Evolutionary conservation across 1,140 invertebrate species (phyloP).

Genomic region (Yoshiicerus persimilis): DNA sequence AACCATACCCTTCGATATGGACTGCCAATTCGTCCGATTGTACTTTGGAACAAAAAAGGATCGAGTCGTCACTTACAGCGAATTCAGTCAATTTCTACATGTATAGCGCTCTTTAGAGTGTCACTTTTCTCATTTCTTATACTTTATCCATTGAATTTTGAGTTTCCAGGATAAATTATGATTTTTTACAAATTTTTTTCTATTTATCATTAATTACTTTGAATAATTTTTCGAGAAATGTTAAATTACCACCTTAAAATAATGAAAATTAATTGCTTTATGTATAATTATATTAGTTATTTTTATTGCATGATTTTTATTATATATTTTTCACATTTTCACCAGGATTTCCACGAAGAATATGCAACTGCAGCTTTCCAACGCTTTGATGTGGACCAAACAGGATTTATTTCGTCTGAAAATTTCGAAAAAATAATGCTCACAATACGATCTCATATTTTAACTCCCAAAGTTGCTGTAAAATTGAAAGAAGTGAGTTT

Average conservation of each 20-base stretch:
- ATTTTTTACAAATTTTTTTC: too few relatives aligned
- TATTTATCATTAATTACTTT: too few relatives aligned
- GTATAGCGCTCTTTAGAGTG: constrained; percentile 49
- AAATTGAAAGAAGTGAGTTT: constrained; percentile 19
- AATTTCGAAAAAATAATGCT: constrained; percentile 35
- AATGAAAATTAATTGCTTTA: not conserved
- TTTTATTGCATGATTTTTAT: too few relatives aligned
- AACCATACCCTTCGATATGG: not conserved
- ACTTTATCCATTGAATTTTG: constrained; percentile 29
- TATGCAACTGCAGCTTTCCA: constrained; percentile 78
- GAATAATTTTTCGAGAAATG: too few relatives aligned
- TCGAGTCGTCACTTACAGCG: not conserved
- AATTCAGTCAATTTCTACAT: not conserved
- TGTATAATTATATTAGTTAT: too few relatives aligned
- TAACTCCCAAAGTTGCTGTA: constrained; percentile 15
- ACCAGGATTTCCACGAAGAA: constrained; percentile 96
- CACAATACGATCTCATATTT: constrained; percentile 37
- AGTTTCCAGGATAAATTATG: too few relatives aligned
- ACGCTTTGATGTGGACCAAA: not conserved
- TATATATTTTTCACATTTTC: too few relatives aligned
- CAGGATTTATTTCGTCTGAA: constrained; percentile 28
- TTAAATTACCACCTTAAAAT: too few relatives aligned
- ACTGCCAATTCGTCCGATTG: not conserved
- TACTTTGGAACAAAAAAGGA: constrained; percentile 17
- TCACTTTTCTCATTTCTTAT: constrained; percentile 42